Percentiles rank a stretch among this genome's conserved stretches.
Conservation (phyloP, 2,888 invertebrate genomes). For the Cantharis rufa region DNA sequence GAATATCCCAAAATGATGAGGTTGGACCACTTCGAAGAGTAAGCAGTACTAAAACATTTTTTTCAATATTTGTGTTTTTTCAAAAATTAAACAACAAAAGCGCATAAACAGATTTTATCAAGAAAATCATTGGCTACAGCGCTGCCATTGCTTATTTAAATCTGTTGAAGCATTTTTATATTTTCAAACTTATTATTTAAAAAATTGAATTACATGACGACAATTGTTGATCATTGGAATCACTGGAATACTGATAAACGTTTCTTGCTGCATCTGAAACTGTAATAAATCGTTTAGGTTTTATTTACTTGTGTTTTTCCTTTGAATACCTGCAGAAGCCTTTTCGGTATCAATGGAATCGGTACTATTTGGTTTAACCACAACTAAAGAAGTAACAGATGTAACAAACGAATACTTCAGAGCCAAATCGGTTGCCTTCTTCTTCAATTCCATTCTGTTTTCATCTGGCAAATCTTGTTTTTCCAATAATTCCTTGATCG, state of each 20-base stretch:
- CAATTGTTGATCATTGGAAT: too few relatives aligned
- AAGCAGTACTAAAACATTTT: too few relatives aligned
- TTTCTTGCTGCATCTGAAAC: neutral
- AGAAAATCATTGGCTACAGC: too few relatives aligned
- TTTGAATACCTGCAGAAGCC: neutral
- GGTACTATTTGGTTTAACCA: slow-evolving; percentile 45
- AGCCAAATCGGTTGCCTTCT: slow-evolving; percentile 47
- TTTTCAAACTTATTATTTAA: neutral
- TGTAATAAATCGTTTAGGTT: too few relatives aligned
- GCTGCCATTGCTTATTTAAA: neutral
- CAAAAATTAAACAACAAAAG: neutral
- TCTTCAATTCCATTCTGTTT: slow-evolving; percentile 33
- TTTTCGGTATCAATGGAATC: slow-evolving; percentile 1
- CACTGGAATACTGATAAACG: too few relatives aligned
- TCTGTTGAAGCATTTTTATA: too few relatives aligned
- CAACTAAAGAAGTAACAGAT: slow-evolving; percentile 24
- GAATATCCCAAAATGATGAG: too few relatives aligned
- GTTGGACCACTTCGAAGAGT: too few relatives aligned
- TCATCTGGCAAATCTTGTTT: slow-evolving; percentile 45
- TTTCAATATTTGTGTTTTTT: too few relatives aligned
- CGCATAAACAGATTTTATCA: neutral
- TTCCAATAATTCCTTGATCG: slow-evolving; percentile 63
- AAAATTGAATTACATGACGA: slow-evolving; percentile 8
- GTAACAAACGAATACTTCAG: slow-evolving; percentile 38
- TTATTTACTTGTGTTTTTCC: too few relatives aligned